Conservation (phyloP, 2,113 vertebrate species). For the western clawed frog (Xenopus tropicalis) region DNA sequence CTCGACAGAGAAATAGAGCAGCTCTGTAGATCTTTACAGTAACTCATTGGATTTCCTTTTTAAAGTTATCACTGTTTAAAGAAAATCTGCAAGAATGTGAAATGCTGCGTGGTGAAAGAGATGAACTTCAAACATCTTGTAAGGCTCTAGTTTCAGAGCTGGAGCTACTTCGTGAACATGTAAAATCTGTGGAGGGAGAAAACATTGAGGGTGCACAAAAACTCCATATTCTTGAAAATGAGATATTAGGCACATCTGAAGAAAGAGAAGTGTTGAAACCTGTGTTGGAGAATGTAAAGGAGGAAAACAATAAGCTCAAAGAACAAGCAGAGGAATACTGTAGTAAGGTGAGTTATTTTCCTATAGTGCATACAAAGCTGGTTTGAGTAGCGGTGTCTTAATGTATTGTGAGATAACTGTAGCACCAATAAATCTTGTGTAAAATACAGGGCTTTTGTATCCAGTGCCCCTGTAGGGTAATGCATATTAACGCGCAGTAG, state of each 20-base stretch:
- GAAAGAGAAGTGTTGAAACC: slow-evolving; percentile 53
- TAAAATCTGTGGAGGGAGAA: slow-evolving; percentile 28
- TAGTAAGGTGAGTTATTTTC: slow-evolving; percentile 46
- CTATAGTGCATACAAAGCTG: background rate
- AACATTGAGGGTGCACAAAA: slow-evolving; percentile 25
- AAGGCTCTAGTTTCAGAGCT: slow-evolving; percentile 46
- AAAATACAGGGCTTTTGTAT: too few species aligned
- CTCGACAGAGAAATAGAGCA: too few species aligned
- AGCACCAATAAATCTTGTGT: too few species aligned
- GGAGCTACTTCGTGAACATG: slow-evolving; percentile 47
- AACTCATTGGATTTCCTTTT: slow-evolving; percentile 18
- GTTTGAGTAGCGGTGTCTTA: too few species aligned
- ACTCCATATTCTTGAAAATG: slow-evolving; percentile 45
- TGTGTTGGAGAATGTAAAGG: slow-evolving; percentile 42
- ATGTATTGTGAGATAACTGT: too few species aligned
- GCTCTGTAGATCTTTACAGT: too few species aligned
- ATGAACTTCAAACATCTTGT: slow-evolving; percentile 28
- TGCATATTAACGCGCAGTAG: too few species aligned
- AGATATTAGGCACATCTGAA: slow-evolving; percentile 44
- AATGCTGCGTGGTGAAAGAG: slow-evolving; percentile 39
- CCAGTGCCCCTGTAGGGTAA: too few species aligned
- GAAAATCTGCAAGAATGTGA: slow-evolving; percentile 39
- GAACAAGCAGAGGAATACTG: slow-evolving; percentile 49
- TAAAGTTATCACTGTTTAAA: slow-evolving; percentile 44
- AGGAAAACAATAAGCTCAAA: slow-evolving; percentile 49